These are phyloP conservation scores for Parazoanthus darwini DNA, from an alignment of 92 coral and sea anemone genomes.

Conservation along the genomic window DNA sequence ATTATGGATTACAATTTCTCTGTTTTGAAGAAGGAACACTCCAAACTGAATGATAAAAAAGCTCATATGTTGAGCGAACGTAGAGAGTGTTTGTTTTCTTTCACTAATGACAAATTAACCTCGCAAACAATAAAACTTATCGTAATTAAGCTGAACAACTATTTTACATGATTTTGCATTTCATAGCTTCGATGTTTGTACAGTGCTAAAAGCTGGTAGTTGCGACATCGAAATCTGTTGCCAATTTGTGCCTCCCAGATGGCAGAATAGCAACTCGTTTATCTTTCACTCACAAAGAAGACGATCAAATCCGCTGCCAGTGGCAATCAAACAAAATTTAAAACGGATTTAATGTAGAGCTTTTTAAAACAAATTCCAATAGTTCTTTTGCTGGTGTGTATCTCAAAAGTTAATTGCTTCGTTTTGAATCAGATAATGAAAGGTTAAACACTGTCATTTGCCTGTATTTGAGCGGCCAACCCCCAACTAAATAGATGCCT, in stretches of 20 bases:
- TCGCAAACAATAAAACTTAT: slow-evolving; percentile 26
- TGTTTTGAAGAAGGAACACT: slow-evolving; percentile 9
- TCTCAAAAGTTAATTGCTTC: slow-evolving; percentile 33
- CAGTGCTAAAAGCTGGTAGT: slow-evolving; percentile 5
- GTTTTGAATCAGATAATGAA: slow-evolving; percentile 32
- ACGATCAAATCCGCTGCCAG: neutral
- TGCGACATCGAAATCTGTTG: neutral
- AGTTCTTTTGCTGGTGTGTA: neutral
- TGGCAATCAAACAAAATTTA: neutral
- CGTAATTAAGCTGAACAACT: neutral
- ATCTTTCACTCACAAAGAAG: neutral
- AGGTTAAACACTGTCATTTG: slow-evolving; percentile 32
- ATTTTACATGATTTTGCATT: slow-evolving; percentile 14
- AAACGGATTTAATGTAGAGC: neutral
- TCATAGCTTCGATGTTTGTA: slow-evolving; percentile 14
- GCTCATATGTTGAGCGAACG: neutral
- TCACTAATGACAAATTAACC: slow-evolving; percentile 45
- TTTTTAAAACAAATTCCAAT: slow-evolving; percentile 2
- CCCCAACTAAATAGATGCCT: neutral
- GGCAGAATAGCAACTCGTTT: neutral
- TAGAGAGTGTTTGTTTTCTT: slow-evolving; percentile 39
- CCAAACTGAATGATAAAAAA: slow-evolving; percentile 5
- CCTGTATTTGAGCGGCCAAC: slow-evolving; percentile 16
- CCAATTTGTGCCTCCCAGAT: too few relatives aligned
- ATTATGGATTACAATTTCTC: neutral